Conservation (phyloP, 1,140 invertebrate species). For the Drosophila watanabei region DNA sequence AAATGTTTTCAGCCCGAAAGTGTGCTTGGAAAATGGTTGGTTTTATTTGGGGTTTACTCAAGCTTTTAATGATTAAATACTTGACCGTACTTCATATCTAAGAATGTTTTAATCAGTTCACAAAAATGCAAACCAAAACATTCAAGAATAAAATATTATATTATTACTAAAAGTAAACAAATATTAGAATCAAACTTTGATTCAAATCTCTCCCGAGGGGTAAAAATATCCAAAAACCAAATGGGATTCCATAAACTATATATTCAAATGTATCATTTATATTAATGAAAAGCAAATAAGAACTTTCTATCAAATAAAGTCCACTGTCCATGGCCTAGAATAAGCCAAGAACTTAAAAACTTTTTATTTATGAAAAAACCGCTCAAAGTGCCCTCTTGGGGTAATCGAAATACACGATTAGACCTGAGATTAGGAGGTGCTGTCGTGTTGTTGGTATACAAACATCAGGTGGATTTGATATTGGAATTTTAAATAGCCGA, state of each 20-base stretch:
- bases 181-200: not conserved
- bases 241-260: not conserved
- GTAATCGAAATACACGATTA: conserved; percentile 32
- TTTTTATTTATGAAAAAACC: conserved; percentile 10
- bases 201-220: not conserved
- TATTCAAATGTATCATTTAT: not conserved
- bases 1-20: not conserved
- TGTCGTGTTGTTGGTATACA: not conserved
- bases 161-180: too few relatives aligned
- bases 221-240: not conserved
- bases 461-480: conserved; percentile 32
- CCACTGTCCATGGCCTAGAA: not conserved
- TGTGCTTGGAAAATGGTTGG: not conserved
- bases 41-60: not conserved
- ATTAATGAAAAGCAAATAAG: not conserved
- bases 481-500: conserved; percentile 36
- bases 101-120: not conserved
- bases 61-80: not conserved
- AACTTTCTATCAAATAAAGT: not conserved
- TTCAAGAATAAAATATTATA: not conserved
- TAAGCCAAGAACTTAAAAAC: not conserved
- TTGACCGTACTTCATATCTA: not conserved
- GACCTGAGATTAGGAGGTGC: conserved; percentile 1
- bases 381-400: conserved; percentile 6
- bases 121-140: too few relatives aligned